phyloP scores from a whole-genome alignment of 1,140 invertebrate species.

The Temnothorax nylanderi region DNA sequence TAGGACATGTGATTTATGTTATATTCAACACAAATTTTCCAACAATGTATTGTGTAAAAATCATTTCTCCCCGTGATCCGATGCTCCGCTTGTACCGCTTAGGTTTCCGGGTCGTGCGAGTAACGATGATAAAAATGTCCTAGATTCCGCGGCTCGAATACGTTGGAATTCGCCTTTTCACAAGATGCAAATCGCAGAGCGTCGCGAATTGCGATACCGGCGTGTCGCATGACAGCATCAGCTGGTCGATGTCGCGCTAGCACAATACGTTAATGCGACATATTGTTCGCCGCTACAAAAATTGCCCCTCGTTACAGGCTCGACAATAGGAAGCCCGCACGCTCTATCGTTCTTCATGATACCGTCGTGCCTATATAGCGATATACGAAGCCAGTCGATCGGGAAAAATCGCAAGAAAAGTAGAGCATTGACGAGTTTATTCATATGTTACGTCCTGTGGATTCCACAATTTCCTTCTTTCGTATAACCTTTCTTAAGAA shows the following conservation, averaged over 20 bases:
- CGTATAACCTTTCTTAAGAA: too few species aligned
- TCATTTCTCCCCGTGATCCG: not conserved
- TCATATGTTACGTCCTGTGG: not conserved
- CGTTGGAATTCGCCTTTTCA: conserved; percentile 51
- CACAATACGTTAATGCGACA: conserved; percentile 85
- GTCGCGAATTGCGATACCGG: conserved; percentile 70
- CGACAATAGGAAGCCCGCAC: conserved; percentile 76
- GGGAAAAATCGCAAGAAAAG: conserved; percentile 17
- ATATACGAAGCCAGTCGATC: not conserved
- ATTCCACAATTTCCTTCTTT: too few species aligned
- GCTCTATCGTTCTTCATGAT: not conserved
- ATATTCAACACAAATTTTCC: too few species aligned
- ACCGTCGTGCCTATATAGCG: not conserved
- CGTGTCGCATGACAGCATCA: conserved; percentile 66
- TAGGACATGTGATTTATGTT: too few species aligned
- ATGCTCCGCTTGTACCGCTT: not conserved
- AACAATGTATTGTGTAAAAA: not conserved
- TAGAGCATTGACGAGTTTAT: not conserved
- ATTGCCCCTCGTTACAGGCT: conserved; percentile 83
- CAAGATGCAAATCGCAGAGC: conserved; percentile 70
- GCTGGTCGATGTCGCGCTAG: conserved; percentile 36
- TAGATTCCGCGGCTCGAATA: conserved; percentile 8
- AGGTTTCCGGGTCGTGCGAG: not conserved
- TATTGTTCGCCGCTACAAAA: conserved; percentile 84
- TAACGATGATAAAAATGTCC: conserved; percentile 23